Base-by-base conservation (phyloP, 2,888 invertebrate genomes). In the Sepiola atlantica region DNA sequence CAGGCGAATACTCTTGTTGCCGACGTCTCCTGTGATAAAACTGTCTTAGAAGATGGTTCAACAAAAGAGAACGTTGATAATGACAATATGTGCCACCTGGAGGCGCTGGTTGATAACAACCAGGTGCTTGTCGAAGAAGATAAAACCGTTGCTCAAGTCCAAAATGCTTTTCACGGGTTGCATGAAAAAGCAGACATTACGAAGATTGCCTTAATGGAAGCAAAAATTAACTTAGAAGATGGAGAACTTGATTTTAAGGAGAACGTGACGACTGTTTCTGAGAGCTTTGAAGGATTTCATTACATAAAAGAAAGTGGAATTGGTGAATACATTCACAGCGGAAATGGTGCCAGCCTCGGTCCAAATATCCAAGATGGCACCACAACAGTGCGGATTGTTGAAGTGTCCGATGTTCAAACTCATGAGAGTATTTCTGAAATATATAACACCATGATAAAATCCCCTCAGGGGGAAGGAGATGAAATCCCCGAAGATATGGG, bases 171-270 rank as follows among this genome's bases (percentile, higher is more conserved):
- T 55, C n/a, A 45, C 14, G 92, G 28, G 21, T 54, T 54, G 55
- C 28, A 35, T 12, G 92, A 92, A 28, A 92, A 92, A 92, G 54
- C 92, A 0, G 92, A 92, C 20, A 92, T 92, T 18, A 92, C 92
- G 14, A 92, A 92, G 28, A 92, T 92, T 45, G 92, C 92, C 54
- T 55, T 92, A n/a, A 45, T 92, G n/a, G 92, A 92, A 92, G 92
- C 92, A 0, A 92, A 92, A 45, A 92, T 92, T 54, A 54, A 45
- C 0, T 55, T 92, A 54, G 92, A 92, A 28, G 92, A 92, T 20
- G 54, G 92, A 28, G 45, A 92, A 28, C 55, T 92, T 28, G 92
- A 92, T 28, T 92, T 54, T 32, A 92, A 92, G n/a, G 92, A 92
- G 45, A 45, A 24, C 28, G 45, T 8, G 12, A 55, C n/a, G 0